phyloP scores from a whole-genome alignment of 2,113 vertebrate species.

The Emberiza fucata region DNA sequence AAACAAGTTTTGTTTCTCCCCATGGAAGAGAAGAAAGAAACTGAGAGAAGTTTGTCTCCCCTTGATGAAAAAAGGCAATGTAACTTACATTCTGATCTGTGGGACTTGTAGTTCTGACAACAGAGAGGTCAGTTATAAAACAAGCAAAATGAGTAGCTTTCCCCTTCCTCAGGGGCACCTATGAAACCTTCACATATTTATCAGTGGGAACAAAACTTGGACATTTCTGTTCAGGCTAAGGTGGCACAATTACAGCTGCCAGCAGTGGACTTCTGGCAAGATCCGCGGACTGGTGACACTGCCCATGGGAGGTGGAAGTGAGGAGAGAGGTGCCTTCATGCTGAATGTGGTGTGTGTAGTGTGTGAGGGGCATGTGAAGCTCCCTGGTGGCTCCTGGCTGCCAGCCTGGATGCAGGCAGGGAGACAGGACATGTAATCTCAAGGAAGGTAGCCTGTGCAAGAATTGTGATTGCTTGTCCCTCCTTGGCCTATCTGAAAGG shows the following conservation, averaged over 20 bases:
- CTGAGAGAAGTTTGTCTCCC: background rate
- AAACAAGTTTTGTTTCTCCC: background rate
- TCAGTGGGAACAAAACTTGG: background rate
- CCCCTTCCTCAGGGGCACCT: background rate
- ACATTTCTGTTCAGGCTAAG: background rate
- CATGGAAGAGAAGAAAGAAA: slow-evolving; percentile 11
- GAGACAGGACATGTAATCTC: rapidly evolving
- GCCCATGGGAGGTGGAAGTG: background rate
- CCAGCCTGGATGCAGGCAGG: background rate
- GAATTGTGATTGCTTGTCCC: background rate
- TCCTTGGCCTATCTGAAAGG: background rate
- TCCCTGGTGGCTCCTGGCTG: background rate
- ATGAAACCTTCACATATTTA: background rate
- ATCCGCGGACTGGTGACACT: background rate
- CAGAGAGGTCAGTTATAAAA: background rate
- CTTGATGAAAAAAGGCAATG: background rate
- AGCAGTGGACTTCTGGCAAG: background rate
- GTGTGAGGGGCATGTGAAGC: background rate
- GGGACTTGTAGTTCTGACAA: background rate
- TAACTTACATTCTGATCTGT: background rate
- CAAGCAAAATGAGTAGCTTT: background rate
- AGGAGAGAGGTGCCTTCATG: background rate
- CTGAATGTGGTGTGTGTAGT: background rate
- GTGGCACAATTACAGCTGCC: background rate
- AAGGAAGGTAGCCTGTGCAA: background rate